These are phyloP conservation scores for Pyrrhosoma nymphula DNA, from an alignment of 2,888 invertebrate species.

Conservation along the genomic window DNA sequence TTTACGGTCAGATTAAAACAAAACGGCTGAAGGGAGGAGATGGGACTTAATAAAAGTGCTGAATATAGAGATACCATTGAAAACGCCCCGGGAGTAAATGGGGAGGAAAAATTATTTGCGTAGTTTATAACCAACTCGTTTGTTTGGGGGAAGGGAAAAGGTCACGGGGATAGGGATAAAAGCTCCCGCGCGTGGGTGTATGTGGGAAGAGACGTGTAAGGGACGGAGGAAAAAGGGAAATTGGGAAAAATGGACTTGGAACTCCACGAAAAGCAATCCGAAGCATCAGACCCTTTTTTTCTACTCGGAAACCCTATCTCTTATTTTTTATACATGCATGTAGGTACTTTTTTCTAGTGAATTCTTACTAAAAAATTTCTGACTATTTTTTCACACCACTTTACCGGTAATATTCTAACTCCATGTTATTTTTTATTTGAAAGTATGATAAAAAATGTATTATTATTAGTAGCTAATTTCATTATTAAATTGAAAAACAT, in stretches of 20 bases:
- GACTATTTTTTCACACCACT: no score
- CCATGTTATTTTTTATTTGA: no score
- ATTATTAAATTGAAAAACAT: no score
- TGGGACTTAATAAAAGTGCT: not conserved
- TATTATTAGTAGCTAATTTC: no score
- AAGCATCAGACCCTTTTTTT: not conserved
- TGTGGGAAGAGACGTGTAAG: not conserved
- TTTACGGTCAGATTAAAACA: not conserved
- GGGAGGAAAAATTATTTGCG: not conserved
- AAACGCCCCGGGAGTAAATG: not conserved
- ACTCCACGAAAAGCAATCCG: not conserved
- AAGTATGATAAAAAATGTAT: no score
- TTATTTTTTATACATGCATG: no score
- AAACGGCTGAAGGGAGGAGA: not conserved
- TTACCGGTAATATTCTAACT: no score
- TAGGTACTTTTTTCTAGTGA: no score
- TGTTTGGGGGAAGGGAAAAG: not conserved
- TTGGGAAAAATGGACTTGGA: not conserved
- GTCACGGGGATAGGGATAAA: not conserved
- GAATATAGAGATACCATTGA: not conserved
- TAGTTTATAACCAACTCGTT: constrained; percentile 9
- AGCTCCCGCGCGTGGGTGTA: no score
- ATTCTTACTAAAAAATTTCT: no score
- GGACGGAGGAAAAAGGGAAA: not conserved
- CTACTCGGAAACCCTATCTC: no score